phyloP scores from a whole-genome alignment of 2,113 vertebrate genomes.

The Sander lucioperca region DNA sequence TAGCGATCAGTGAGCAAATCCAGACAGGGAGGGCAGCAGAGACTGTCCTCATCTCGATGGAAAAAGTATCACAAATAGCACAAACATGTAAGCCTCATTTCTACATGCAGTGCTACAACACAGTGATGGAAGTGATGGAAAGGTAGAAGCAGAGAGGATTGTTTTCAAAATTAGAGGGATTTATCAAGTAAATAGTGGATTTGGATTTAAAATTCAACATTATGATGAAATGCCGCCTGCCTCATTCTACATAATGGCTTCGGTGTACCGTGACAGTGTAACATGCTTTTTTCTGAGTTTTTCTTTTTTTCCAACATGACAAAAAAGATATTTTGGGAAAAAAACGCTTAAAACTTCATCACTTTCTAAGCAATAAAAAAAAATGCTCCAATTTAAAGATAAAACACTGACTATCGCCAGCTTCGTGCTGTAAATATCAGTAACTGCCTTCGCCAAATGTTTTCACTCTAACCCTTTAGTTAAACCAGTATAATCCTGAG shows the following conservation, averaged over 20 bases:
- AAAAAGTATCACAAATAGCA: background rate
- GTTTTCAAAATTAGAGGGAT: background rate
- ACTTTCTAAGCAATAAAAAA: background rate
- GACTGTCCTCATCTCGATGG: background rate
- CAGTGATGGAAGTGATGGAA: background rate
- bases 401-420: background rate
- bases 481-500: constrained; percentile 62
- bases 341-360: background rate
- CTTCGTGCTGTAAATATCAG: constrained; percentile 2
- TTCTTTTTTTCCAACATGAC: background rate
- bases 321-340: background rate
- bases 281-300: background rate
- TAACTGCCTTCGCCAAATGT: background rate
- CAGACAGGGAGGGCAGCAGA: background rate
- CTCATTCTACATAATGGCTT: background rate
- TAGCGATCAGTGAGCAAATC: background rate
- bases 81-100: background rate
- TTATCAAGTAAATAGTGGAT: background rate
- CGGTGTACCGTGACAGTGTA: too few relatives aligned
- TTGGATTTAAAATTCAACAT: background rate
- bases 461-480: constrained; percentile 28
- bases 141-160: background rate
- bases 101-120: too few relatives aligned
- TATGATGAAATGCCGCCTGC: background rate
- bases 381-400: background rate